phyloP scores from a whole-genome alignment of 1,140 invertebrate species.

The Acromyrmex echinatior region DNA sequence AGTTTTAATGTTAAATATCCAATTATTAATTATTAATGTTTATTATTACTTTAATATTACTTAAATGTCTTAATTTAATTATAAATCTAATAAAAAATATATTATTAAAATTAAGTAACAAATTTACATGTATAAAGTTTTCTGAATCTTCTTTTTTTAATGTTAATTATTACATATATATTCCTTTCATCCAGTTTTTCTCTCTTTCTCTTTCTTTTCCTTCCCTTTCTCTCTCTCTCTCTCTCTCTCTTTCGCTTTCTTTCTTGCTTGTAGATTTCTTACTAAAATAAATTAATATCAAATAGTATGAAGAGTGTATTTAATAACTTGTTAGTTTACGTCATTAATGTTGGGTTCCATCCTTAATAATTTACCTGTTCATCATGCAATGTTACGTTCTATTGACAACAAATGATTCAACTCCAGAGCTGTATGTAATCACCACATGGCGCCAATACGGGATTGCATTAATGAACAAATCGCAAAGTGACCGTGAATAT shows the following conservation, averaged over 20 bases:
- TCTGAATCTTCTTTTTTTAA: background rate
- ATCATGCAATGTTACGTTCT: conserved; percentile 15
- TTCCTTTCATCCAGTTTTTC: background rate
- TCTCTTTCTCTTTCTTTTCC: background rate
- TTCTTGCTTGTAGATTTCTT: background rate
- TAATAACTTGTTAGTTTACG: conserved; percentile 6
- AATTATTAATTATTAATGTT: background rate
- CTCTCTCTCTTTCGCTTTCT: background rate
- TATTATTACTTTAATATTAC: background rate
- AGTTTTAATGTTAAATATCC: background rate
- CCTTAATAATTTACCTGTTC: conserved; percentile 1
- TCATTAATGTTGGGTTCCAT: background rate
- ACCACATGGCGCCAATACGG: background rate
- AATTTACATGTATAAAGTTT: background rate
- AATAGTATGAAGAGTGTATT: background rate
- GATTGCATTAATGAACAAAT: background rate
- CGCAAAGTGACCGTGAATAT: background rate
- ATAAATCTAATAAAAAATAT: background rate
- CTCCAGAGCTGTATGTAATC: no score
- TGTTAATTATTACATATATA: background rate
- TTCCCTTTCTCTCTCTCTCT: background rate
- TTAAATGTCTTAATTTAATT: background rate
- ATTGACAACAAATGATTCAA: conserved; percentile 10
- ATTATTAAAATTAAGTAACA: background rate
- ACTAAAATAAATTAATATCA: background rate